Percentiles rank a stretch among this genome's conserved stretches.
Conservation (phyloP, 2,113 vertebrate genomes). For the Oriolus oriolus region DNA sequence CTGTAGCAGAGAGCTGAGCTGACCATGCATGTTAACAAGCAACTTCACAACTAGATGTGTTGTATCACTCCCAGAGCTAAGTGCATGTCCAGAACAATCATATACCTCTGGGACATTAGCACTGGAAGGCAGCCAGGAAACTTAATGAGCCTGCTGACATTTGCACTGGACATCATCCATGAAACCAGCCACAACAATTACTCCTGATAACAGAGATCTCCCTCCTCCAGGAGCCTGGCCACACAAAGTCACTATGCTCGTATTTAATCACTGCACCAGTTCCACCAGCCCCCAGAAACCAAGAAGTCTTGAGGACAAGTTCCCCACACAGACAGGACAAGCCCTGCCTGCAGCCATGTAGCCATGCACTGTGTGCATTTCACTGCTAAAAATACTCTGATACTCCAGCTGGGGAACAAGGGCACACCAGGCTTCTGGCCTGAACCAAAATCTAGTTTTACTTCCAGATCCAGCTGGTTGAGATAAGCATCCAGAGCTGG, state of each 20-base stretch:
- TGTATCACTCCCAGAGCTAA: neutral
- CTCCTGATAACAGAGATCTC: neutral
- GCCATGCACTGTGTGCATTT: neutral
- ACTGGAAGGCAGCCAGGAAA: conserved; percentile 30
- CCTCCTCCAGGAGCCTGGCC: neutral
- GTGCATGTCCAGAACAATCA: neutral
- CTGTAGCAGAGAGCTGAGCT: neutral
- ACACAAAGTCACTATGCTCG: neutral
- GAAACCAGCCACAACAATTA: neutral
- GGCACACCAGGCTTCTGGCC: neutral
- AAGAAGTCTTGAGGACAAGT: neutral
- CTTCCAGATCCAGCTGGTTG: neutral
- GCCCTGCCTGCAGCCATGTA: neutral
- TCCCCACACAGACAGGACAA: neutral
- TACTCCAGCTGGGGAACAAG: neutral
- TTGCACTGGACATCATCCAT: conserved; percentile 1
- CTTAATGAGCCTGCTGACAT: conserved; percentile 17
- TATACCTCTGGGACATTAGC: neutral
- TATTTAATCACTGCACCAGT: neutral
- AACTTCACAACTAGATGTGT: neutral
- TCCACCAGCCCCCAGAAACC: neutral
- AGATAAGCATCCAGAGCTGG: conserved; percentile 5
- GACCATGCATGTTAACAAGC: neutral
- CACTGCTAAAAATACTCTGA: neutral
- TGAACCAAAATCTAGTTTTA: neutral